phyloP scores from a whole-genome alignment of 2,888 invertebrate genomes.

The Pachymerium ferrugineum region DNA sequence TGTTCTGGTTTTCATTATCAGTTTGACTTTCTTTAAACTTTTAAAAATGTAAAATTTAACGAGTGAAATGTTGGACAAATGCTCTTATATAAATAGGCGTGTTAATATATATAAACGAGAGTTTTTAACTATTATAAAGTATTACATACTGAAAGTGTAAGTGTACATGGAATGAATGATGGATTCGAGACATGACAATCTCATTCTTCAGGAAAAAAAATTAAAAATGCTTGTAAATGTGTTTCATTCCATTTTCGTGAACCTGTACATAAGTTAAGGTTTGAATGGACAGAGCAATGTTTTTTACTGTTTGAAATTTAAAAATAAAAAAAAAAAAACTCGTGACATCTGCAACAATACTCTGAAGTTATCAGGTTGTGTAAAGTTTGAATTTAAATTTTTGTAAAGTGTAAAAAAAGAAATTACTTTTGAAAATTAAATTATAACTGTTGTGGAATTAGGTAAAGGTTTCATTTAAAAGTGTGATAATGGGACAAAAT shows the following conservation, averaged over 20 bases:
- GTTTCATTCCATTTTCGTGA: slow-evolving; percentile 16
- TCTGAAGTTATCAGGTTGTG: slow-evolving; percentile 15
- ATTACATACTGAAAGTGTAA: slow-evolving; percentile 5
- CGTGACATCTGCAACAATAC: slow-evolving; percentile 15
- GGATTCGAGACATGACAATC: slow-evolving; percentile 24
- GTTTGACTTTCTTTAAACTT: neutral
- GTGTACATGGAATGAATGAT: slow-evolving; percentile 27
- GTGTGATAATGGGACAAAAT: slow-evolving; percentile 20
- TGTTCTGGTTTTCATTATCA: neutral
- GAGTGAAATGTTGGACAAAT: too few relatives aligned
- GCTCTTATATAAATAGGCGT: slow-evolving; percentile 19
- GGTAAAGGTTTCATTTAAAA: neutral
- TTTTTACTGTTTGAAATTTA: slow-evolving; percentile 14
- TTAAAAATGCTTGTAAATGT: neutral
- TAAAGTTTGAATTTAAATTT: slow-evolving; percentile 17
- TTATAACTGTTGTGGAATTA: slow-evolving; percentile 15
- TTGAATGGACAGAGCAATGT: slow-evolving; percentile 10
- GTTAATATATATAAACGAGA: slow-evolving; percentile 22
- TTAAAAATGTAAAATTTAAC: neutral
- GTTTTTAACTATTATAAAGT: slow-evolving; percentile 20
- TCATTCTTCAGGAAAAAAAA: slow-evolving; percentile 18
- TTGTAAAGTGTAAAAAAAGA: neutral
- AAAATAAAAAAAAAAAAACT: neutral
- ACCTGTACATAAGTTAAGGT: slow-evolving; percentile 23
- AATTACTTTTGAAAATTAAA: neutral